Evolutionary conservation across 1,140 invertebrate genomes (phyloP), one percentile per base, ranked within the genome.

Genomic region (Patella vulgata): DNA sequence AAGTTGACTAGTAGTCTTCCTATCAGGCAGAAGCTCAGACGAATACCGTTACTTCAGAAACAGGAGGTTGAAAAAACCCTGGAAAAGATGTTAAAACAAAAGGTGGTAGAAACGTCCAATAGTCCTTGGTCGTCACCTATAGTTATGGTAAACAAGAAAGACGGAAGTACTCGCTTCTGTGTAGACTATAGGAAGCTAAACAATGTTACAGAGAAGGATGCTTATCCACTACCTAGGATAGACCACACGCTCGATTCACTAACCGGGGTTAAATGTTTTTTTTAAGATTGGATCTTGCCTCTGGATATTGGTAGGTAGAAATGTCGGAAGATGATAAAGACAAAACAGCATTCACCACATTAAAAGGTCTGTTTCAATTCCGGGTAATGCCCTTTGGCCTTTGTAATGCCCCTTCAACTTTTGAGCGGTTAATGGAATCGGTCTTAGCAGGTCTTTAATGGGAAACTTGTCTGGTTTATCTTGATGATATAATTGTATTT

Each of bases 161-260:
- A 87, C 77, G 80, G 85, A 44, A 50, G 76, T 52, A 33, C 75
- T 27, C 68, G 83, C 58, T 62, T 87, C 60, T 86, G 80, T 64
- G 63, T 87, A 0, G 85, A 88, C 73, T 88, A 79, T 68, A 36
- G 85, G 33, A 43, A 53, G 27, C 40, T 88, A 12, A 88, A 88
- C 69, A 6, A 5, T 52, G 71, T 70, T 0, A 87, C 81, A 0
- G 68, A 75, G n/a, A n/a, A n/a, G n/a, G n/a, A n/a, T n/a, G n/a
- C n/a, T n/a, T n/a, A n/a, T n/a, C n/a, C n/a, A n/a, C 56, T 88
- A 3, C 87, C 85, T 1, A 51, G 70, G 4, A 86, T 88, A 28
- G 81, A 86, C 23, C 82, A 86, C 17, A 73, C 68, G 5, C 56
- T 88, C 0, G 58, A 77, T 14, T 52, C 51, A 4, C 61, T 88